Evolutionary conservation across 1,140 invertebrate genomes (phyloP).

Genomic region (Drosophila persimilis): DNA sequence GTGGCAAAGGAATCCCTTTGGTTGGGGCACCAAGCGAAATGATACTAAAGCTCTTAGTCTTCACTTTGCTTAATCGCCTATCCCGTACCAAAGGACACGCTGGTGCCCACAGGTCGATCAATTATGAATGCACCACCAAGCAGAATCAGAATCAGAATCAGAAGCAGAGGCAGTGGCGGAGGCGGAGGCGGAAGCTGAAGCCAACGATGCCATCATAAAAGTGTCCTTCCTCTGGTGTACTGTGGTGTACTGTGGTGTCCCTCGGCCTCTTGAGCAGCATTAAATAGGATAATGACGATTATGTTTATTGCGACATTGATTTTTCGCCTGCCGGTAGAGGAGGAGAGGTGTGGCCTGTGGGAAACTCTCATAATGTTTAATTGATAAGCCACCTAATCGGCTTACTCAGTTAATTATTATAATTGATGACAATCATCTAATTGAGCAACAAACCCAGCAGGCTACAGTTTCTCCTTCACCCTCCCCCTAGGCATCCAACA

Average conservation of each 20-base stretch:
- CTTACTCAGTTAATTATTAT: slow-evolving; percentile 58
- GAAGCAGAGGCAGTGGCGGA: slow-evolving; percentile 3
- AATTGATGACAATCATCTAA: slow-evolving; percentile 57
- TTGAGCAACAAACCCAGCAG: slow-evolving; percentile 17
- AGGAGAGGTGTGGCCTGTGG: neutral
- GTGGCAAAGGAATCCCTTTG: slow-evolving; percentile 33
- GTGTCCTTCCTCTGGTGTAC: slow-evolving; percentile 6
- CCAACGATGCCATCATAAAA: slow-evolving; percentile 31
- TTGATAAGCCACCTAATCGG: slow-evolving; percentile 56
- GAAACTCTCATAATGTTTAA: slow-evolving; percentile 32
- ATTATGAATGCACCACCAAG: slow-evolving; percentile 62
- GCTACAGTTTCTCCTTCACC: slow-evolving; percentile 4
- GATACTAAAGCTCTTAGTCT: slow-evolving; percentile 51
- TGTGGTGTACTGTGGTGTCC: neutral
- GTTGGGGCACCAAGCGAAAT: slow-evolving; percentile 42
- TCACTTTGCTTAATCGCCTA: slow-evolving; percentile 61
- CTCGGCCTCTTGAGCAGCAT: slow-evolving; percentile 14
- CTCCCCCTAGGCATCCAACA: neutral
- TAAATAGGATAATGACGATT: slow-evolving; percentile 34
- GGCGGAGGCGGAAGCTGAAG: neutral
- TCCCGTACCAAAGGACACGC: slow-evolving; percentile 32
- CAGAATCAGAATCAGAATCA: slow-evolving; percentile 12
- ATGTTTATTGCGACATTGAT: slow-evolving; percentile 53
- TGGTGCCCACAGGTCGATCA: slow-evolving; percentile 67
- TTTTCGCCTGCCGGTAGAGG: slow-evolving; percentile 22